Conservation (phyloP, 2,113 vertebrate genomes). For the Semicossyphus pulcher region DNA sequence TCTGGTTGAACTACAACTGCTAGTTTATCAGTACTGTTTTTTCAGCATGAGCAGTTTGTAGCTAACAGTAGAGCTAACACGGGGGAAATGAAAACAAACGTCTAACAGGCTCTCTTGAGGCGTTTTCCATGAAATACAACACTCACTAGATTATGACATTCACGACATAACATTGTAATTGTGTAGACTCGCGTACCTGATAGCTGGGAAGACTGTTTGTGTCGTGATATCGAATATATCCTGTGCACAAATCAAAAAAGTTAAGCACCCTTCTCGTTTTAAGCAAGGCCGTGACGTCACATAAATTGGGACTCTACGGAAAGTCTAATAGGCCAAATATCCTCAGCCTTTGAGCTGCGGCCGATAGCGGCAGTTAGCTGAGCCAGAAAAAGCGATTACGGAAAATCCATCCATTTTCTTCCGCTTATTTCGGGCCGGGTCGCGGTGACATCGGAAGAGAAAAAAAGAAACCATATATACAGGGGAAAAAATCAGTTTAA, state of each 20-base stretch:
- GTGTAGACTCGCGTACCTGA: background rate
- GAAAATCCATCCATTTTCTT: too few relatives aligned
- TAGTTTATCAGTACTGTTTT: too few relatives aligned
- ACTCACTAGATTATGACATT: background rate
- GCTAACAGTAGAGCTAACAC: background rate
- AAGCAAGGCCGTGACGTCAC: constrained; percentile 30
- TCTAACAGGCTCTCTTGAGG: background rate
- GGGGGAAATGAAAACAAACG: background rate
- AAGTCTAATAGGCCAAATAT: background rate
- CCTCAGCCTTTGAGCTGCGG: too few relatives aligned
- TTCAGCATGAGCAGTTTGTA: too few relatives aligned
- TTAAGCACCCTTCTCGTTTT: background rate
- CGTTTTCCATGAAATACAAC: background rate
- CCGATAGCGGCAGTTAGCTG: too few relatives aligned
- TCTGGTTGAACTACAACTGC: background rate
- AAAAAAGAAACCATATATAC: too few relatives aligned
- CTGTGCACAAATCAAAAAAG: background rate
- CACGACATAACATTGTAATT: accelerated
- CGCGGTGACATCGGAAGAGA: too few relatives aligned
- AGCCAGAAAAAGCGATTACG: too few relatives aligned
- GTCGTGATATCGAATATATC: background rate
- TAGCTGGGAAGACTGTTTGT: background rate
- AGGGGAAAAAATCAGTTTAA: too few relatives aligned
- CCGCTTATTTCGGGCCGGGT: too few relatives aligned
- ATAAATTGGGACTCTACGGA: constrained; percentile 9